Evolutionary conservation across 2,888 invertebrate genomes (phyloP).

Genomic region (Tachina lurida): DNA sequence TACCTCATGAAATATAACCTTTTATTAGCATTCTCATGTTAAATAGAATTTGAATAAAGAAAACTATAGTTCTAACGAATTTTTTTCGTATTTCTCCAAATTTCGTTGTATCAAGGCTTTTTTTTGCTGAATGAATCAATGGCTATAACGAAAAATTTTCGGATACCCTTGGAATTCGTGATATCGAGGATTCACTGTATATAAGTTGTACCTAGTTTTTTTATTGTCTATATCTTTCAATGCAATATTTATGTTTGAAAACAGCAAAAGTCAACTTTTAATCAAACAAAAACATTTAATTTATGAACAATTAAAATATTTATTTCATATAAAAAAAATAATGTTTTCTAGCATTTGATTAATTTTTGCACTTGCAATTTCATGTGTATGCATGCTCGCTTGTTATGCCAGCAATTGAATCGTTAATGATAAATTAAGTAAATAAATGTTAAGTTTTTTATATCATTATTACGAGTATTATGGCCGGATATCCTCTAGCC

Average conservation of each 20-base stretch:
- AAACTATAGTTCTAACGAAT: too few species aligned
- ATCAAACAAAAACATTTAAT: neutral
- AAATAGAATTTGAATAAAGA: too few species aligned
- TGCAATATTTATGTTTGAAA: neutral
- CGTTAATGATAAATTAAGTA: slow-evolving; percentile 51
- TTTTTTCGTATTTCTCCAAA: too few species aligned
- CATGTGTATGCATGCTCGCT: neutral
- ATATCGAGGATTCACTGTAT: too few species aligned
- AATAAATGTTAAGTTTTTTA: slow-evolving; percentile 28
- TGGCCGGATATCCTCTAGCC: slow-evolving; percentile 69
- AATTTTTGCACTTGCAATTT: slow-evolving; percentile 53
- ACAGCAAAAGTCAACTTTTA: neutral
- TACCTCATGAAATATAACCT: too few species aligned
- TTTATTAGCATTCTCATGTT: too few species aligned
- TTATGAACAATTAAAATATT: slow-evolving; percentile 37
- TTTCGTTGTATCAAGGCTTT: too few species aligned
- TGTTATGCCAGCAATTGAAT: slow-evolving; percentile 21
- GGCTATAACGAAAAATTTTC: too few species aligned
- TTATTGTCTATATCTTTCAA: neutral
- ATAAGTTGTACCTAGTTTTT: neutral
- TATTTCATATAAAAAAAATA: slow-evolving; percentile 15
- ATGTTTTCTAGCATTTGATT: slow-evolving; percentile 15
- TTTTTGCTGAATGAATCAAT: too few species aligned
- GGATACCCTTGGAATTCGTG: too few species aligned
- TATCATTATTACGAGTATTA: slow-evolving; percentile 22